Conservation (phyloP, 2,797 vertebrate species). For the Chromobotia macracanthus region DNA sequence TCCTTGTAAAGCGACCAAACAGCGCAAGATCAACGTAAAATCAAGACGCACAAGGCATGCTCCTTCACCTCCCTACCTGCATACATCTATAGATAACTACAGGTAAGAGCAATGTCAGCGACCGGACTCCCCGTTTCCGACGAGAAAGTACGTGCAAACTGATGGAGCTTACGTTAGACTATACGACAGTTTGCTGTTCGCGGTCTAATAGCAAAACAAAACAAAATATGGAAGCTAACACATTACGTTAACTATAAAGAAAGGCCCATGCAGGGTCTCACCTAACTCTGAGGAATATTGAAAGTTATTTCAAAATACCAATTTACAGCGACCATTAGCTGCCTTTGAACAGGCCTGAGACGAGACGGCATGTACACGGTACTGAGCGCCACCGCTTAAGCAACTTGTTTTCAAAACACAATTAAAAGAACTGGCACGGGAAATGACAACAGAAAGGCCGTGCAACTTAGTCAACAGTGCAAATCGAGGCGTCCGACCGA, state of each 20-base stretch:
- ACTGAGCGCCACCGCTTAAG: conserved; percentile 1
- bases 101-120: conserved; percentile 58
- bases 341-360: conserved; percentile 9
- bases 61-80: not conserved
- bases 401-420: conserved; percentile 34
- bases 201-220: not conserved
- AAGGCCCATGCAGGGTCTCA: conserved; percentile 1
- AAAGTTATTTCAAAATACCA: conserved; percentile 20
- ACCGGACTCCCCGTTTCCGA: conserved; percentile 58
- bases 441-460: conserved; percentile 41
- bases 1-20: conserved; percentile 1
- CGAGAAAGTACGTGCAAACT: conserved; percentile 33
- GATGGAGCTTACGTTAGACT: no score
- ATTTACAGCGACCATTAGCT: conserved; percentile 13
- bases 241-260: not conserved
- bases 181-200: not conserved
- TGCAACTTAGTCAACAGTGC: conserved; percentile 25
- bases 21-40: not conserved
- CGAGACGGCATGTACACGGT: not conserved
- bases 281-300: not conserved
- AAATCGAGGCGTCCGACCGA: not conserved
- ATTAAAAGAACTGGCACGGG: conserved; percentile 17
- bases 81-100: conserved; percentile 65
- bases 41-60: not conserved
- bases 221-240: not conserved